Percentiles rank a stretch among this genome's conserved stretches.
Conservation (phyloP, 92 coral and sea anemone genomes). For the Parazoanthus swiftii region DNA sequence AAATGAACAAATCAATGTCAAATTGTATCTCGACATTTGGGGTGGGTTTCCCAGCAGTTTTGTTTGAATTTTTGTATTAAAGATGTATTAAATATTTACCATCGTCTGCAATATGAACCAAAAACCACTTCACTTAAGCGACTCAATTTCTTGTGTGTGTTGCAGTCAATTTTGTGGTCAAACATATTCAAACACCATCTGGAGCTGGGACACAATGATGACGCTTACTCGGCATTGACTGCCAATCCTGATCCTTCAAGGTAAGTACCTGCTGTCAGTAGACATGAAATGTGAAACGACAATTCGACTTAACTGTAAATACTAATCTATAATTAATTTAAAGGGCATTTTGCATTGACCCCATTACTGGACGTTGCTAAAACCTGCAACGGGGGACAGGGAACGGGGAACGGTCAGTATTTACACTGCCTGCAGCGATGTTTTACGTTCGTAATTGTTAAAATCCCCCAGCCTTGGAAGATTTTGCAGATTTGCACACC, state of each 20-base stretch:
- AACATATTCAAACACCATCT: constrained; percentile 96
- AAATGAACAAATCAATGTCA: too few relatives aligned
- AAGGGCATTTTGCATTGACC: neutral
- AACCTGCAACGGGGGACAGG: too few relatives aligned
- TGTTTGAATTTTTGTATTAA: too few relatives aligned
- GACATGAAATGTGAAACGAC: too few relatives aligned
- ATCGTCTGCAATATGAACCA: neutral
- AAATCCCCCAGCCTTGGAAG: too few relatives aligned
- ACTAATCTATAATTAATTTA: neutral
- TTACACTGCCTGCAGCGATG: too few relatives aligned
- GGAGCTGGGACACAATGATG: constrained; percentile 88
- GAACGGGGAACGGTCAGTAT: too few relatives aligned
- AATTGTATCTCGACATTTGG: too few relatives aligned
- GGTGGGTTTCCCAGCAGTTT: too few relatives aligned
- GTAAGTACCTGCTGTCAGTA: constrained; percentile 26
- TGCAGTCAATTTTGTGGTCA: constrained; percentile 94
- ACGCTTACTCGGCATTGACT: constrained; percentile 91
- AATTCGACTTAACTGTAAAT: neutral
- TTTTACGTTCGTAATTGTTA: too few relatives aligned
- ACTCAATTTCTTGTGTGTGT: constrained; percentile 4
- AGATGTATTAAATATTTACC: neutral
- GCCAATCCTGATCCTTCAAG: constrained; percentile 88
- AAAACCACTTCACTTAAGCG: neutral
- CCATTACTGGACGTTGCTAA: too few relatives aligned
- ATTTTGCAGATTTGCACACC: too few relatives aligned